phyloP scores from a whole-genome alignment of 2,888 invertebrate species.

The Chalcis sispes region DNA sequence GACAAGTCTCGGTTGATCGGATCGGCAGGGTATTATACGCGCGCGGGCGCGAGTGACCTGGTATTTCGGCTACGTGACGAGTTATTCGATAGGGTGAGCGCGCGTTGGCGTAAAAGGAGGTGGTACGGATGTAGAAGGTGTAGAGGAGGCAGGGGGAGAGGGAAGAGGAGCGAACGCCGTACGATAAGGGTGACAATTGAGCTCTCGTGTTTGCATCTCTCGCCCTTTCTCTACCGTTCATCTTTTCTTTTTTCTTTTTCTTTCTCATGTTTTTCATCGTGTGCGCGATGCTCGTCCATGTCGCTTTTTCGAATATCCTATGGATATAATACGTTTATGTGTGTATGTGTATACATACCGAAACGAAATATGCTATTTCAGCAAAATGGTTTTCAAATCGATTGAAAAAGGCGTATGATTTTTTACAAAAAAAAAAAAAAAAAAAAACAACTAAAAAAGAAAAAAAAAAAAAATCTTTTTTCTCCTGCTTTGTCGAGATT shows the following conservation, averaged over 20 bases:
- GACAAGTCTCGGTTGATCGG: no score
- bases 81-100: constrained; percentile 36
- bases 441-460: no score
- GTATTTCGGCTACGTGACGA: constrained; percentile 48
- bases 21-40: constrained; percentile 19
- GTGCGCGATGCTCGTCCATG: no score
- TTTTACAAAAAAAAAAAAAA: no score
- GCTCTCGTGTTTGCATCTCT: neutral
- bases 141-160: neutral
- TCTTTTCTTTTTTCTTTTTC: neutral
- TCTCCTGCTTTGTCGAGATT: no score
- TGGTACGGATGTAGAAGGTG: neutral
- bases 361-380: neutral
- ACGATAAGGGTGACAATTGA: constrained; percentile 3
- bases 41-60: constrained; percentile 37
- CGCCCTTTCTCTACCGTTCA: no score
- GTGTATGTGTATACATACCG: no score
- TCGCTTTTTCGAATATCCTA: no score
- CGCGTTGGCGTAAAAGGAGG: no score
- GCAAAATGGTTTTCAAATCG: neutral
- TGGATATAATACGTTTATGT: no score
- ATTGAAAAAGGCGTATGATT: neutral
- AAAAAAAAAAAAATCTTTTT: no score
- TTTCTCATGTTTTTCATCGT: neutral
- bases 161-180: neutral